phyloP scores from a whole-genome alignment of 2,113 vertebrate species.

The Ibidorhyncha struthersii region DNA sequence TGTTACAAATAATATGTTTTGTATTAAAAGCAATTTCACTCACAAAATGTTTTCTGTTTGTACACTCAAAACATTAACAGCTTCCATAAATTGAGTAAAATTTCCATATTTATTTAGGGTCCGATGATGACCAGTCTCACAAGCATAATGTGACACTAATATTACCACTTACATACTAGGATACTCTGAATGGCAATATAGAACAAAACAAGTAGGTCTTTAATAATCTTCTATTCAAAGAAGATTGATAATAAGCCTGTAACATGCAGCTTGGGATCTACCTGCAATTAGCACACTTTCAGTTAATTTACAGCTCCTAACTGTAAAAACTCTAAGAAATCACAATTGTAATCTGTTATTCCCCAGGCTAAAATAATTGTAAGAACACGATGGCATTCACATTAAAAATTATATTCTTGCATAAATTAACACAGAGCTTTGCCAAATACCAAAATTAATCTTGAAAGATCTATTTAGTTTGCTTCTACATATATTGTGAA shows the following conservation, averaged over 20 bases:
- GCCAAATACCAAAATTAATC: background rate
- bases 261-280: slow-evolving; percentile 65
- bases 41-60: slow-evolving; percentile 53
- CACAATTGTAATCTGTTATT: slow-evolving; percentile 20
- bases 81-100: slow-evolving; percentile 64
- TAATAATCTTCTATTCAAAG: slow-evolving; percentile 64
- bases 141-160: slow-evolving; percentile 64
- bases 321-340: slow-evolving; percentile 73
- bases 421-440: background rate
- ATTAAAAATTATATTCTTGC: background rate
- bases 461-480: background rate
- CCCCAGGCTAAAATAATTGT: slow-evolving; percentile 38
- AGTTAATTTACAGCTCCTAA: slow-evolving; percentile 56
- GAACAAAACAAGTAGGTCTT: slow-evolving; percentile 76
- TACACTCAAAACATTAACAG: slow-evolving; percentile 64
- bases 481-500: background rate
- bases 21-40: slow-evolving; percentile 44
- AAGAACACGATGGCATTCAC: slow-evolving; percentile 22
- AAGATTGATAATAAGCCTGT: slow-evolving; percentile 61
- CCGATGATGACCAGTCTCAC: slow-evolving; percentile 76
- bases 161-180: slow-evolving; percentile 74
- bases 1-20: slow-evolving; percentile 81
- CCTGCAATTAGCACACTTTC: slow-evolving; percentile 54
- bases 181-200: slow-evolving; percentile 74
- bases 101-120: slow-evolving; percentile 65